These are phyloP conservation scores for Barypeithes pellucidus DNA, from an alignment of 2,888 invertebrate species.

Conservation along the genomic window DNA sequence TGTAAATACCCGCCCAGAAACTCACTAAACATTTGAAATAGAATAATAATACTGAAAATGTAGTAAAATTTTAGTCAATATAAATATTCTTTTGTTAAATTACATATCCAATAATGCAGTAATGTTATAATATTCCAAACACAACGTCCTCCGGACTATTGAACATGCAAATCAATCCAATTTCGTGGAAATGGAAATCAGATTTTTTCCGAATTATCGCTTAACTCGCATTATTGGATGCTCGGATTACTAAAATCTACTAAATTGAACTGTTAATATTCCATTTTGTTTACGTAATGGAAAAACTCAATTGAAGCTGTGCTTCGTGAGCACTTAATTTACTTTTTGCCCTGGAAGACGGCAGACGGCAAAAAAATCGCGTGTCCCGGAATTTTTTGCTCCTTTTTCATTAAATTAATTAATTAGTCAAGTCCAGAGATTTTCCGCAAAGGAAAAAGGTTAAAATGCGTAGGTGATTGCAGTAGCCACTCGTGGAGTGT, in stretches of 20 bases:
- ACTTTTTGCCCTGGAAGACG: not conserved
- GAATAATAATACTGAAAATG: not conserved
- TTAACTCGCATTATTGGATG: too few relatives aligned
- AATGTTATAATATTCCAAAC: too few relatives aligned
- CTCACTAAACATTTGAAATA: conserved; percentile 5
- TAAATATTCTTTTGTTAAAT: too few relatives aligned
- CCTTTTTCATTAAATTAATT: conserved; percentile 26
- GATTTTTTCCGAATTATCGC: too few relatives aligned
- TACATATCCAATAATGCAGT: too few relatives aligned
- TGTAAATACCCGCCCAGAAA: conserved; percentile 19
- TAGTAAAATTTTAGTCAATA: too few relatives aligned
- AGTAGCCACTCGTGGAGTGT: too few relatives aligned
- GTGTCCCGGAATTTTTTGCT: conserved; percentile 4
- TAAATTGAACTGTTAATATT: conserved; percentile 7
- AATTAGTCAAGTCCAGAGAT: conserved; percentile 11
- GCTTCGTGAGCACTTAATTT: conserved; percentile 7
- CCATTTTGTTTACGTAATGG: conserved; percentile 9
- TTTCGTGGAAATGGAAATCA: not conserved
- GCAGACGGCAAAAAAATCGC: conserved; percentile 18
- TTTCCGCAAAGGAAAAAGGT: conserved; percentile 5
- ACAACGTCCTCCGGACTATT: too few relatives aligned
- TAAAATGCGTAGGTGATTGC: conserved; percentile 7
- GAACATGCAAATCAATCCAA: too few relatives aligned
- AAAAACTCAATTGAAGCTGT: conserved; percentile 1
- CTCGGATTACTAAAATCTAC: too few relatives aligned